These are phyloP conservation scores for Ashinkailepas kermadecensis DNA, from an alignment of 2,888 invertebrate genomes.

Conservation along the genomic window DNA sequence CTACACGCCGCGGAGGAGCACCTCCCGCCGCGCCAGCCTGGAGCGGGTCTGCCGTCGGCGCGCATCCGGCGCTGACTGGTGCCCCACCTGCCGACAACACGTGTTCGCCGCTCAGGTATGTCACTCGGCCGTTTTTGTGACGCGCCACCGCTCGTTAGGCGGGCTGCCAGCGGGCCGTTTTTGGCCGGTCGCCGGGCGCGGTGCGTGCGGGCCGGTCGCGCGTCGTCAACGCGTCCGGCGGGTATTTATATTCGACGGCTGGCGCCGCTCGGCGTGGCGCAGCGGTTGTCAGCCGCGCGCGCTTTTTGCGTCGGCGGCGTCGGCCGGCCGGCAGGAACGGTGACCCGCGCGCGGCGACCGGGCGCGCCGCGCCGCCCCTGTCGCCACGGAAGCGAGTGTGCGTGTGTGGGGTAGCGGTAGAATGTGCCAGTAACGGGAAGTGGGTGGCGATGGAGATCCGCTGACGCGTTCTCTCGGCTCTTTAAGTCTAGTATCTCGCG, in stretches of 20 bases:
- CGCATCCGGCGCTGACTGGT: not conserved
- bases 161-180: not conserved
- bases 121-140: not conserved
- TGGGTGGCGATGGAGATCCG: not conserved
- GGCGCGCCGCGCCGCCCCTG: not conserved
- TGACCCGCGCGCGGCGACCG: constrained; percentile 3
- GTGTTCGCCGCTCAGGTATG: constrained; percentile 10
- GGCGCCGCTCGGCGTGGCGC: not conserved
- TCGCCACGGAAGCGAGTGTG: not conserved
- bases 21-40: not conserved
- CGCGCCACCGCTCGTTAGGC: not conserved
- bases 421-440: not conserved
- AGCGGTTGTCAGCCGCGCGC: not conserved
- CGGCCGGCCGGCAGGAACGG: not conserved
- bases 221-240: not conserved
- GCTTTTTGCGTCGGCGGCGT: not conserved
- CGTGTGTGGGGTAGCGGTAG: not conserved
- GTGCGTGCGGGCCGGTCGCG: not conserved
- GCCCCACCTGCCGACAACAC: not conserved
- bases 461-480: no score
- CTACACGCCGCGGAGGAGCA: not conserved
- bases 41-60: not conserved
- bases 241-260: constrained; percentile 1
- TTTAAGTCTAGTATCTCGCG: no score
- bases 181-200: not conserved